Base-by-base conservation (phyloP, 2,888 invertebrate genomes). In the Phorcus lineatus region DNA sequence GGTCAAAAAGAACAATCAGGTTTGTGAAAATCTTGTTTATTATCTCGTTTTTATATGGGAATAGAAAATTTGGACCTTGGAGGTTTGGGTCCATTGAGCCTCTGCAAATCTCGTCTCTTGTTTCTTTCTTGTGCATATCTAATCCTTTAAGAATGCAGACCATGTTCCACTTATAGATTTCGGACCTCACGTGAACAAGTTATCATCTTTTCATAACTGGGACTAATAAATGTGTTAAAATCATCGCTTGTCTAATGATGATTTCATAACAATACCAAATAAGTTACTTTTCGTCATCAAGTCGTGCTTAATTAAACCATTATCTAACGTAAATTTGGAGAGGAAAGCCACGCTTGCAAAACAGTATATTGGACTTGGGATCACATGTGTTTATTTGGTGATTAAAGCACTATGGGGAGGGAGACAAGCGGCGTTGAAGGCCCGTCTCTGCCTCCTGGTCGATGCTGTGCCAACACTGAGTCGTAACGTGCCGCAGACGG, bases 391-490 rank as follows among this genome's bases (percentile, higher is more conserved):
- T 70, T 70, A 36, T 70, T 40, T 70, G 36, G 31, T 36, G 70
- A 70, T 70, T 70, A 70, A 70, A 70, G 70, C 70, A 40, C 70
- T 70, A 70, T 70, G 28, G 70, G 36, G 70, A 70, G 70, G 36
- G 70, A 70, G 70, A 70, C 70, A 70, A 70, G 70, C 70, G 70
- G 19, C 70, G 36, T 70, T 70, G 36, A 24, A 36, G 36, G 36
- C 31, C 70, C 28, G 36, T 19, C 70, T 70, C 36, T 19, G 17
- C 16, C 36, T 36, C 40, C 11, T 19, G 40, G 70, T 31, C 36
- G 40, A 70, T 36, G 36, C 40, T 70, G 28, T 17, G 31, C 36
- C 31, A 70, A 70, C 70, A 70, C 31, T 4, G 70, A 36, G 70
- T 70, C 70, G 70, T 70, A 70, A 31, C 70, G 70, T 36, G 70